Evolutionary conservation across 2,797 vertebrate species (phyloP).

Genomic region (Bradypus variegatus): DNA sequence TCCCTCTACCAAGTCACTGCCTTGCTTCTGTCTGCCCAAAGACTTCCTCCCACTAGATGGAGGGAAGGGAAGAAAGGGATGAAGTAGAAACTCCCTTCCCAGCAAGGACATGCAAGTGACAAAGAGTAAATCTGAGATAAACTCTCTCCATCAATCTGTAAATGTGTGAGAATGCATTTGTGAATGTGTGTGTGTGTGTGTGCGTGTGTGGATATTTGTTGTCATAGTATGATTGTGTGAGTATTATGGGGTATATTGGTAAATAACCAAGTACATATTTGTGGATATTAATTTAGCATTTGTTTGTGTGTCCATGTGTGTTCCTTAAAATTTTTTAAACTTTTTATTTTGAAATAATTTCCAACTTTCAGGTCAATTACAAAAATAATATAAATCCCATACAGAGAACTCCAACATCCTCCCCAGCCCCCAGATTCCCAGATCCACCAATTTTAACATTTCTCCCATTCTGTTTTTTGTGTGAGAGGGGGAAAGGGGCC

Average conservation of each 20-base stretch:
- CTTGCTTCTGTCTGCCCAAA: background rate
- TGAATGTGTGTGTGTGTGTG: background rate
- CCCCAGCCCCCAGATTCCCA: no score
- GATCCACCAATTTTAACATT: no score
- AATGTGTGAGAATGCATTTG: background rate
- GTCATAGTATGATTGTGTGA: no score
- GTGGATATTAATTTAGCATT: background rate
- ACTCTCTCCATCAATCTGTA: background rate
- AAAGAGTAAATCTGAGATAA: background rate
- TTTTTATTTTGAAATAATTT: background rate
- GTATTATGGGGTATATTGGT: background rate
- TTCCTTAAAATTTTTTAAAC: background rate
- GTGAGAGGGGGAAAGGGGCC: no score
- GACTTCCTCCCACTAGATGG: background rate
- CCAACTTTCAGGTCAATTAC: no score
- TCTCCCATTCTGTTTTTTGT: background rate
- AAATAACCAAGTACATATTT: background rate
- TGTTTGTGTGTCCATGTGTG: background rate
- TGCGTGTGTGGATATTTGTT: background rate
- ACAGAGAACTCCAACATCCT: no score
- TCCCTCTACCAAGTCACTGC: background rate
- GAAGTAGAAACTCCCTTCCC: constrained; percentile 2
- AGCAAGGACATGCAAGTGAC: background rate
- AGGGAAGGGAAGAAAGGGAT: background rate
- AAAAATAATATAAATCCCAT: no score